Evolutionary conservation across 2,797 vertebrate species (phyloP), one percentile per base, ranked within the genome.

Genomic region (Hemitrygon akajei): DNA sequence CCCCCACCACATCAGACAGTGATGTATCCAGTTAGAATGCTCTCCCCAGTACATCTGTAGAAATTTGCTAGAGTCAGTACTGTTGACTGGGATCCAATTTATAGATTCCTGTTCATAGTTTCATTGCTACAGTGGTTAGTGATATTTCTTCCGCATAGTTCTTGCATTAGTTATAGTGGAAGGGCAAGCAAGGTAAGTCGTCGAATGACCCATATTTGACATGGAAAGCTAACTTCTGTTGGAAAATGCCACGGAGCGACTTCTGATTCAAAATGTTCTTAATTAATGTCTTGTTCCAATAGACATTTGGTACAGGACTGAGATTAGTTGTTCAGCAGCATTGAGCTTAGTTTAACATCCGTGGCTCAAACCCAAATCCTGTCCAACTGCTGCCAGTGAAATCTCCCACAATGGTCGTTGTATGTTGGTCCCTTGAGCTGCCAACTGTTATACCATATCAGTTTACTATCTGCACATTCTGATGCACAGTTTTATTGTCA

Each of bases 221-320:
- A 1, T 18, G n/a, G n/a, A 37, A 87, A 9, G 30, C 1, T 22
- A 5, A 3, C 18, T 34, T 69, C 30, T 89, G 60, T 37, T 66
- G 25, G 7, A 34, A 89, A 37, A 18, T 34, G 34, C 60, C n/a
- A 10, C 86, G 37, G 10, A 37, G n/a, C 7, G 16, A 37, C 37
- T 87, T 87, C 84, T 66, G 84, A 34, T 66, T 89, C 60, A 37
- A 89, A 37, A 66, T 34, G 34, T n/a, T 89, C 30, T 34, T 34
- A 20, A 60, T 9, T 66, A 63, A 37, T 89, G 60, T 2, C 18
- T 20, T 69, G 63, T 69, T 87, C n/a, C 63, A 69, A 60, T 66
- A 37, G 86, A 89, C 20, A 66, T 69, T 63, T 89, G 63, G 60
- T 89, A 63, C 86, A 89, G 63, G 86, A 89, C n/a, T 69, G 63